phyloP scores from a whole-genome alignment of 2,888 invertebrate genomes.

The Eristalis intricaria region DNA sequence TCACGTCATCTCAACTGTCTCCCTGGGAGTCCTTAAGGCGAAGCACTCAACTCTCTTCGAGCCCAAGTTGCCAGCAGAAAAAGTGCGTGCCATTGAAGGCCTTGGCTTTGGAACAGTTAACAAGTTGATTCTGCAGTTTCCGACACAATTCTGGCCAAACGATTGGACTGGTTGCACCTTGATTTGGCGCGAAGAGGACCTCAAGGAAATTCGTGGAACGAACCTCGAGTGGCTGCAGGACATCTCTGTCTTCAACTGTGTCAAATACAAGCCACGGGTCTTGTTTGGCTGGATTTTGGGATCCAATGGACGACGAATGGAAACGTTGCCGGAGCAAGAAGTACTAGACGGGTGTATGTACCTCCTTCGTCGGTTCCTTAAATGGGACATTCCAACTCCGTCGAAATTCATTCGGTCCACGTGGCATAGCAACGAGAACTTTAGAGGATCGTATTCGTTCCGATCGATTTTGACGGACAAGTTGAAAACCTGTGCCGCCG shows the following conservation, averaged over 20 bases:
- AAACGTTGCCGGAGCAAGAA: conserved; percentile 83
- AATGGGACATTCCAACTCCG: conserved; percentile 77
- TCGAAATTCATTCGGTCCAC: conserved; percentile 81
- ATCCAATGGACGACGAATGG: conserved; percentile 84
- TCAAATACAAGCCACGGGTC: conserved; percentile 84
- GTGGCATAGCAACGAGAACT: conserved; percentile 85
- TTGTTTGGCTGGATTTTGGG: conserved; percentile 88
- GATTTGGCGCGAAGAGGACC: conserved; percentile 83
- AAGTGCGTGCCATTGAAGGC: conserved; percentile 82
- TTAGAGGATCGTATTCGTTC: conserved; percentile 86
- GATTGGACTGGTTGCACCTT: conserved; percentile 83
- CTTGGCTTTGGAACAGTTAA: conserved; percentile 84
- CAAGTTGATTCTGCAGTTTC: conserved; percentile 85
- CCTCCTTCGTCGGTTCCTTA: conserved; percentile 78
- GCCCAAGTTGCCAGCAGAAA: conserved; percentile 82
- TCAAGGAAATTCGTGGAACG: conserved; percentile 76
- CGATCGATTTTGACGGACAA: conserved; percentile 84
- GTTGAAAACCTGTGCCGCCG: conserved; percentile 82
- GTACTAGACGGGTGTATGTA: conserved; percentile 77
- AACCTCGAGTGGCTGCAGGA: conserved; percentile 84
- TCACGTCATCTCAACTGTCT: conserved; percentile 84
- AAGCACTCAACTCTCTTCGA: conserved; percentile 80
- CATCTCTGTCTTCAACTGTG: conserved; percentile 86
- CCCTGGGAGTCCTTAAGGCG: conserved; percentile 84
- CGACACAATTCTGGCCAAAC: conserved; percentile 84